Base-by-base conservation (phyloP, 1,140 invertebrate species). In the Neoseiulus cucumeris region DNA sequence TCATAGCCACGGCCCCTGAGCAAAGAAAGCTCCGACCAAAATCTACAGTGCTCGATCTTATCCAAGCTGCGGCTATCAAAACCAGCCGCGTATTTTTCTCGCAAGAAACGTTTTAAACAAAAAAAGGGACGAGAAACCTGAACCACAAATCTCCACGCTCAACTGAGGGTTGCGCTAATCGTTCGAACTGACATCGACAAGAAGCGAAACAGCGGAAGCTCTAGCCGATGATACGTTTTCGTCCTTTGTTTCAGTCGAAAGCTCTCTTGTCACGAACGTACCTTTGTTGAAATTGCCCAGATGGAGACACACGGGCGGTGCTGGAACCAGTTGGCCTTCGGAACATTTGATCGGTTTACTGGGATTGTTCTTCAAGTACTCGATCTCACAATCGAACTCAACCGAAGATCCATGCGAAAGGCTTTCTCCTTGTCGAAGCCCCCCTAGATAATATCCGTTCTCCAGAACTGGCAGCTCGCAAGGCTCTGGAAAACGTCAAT, bases 381-480 rank as follows among this genome's bases (percentile, higher is more conserved):
- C 81, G 6, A 76, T 77, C 55, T 86, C 70, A 66, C 76, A 78
- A n/a, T 72, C 68, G 65, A 74, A 78, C 45, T 76, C 73, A n/a
- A 77, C 70, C 7, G 70, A 70, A 6, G 85, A 84, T 0, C 85
- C 86, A 72, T 88, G 85, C 1, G 83, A 84, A 28, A 88, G 86
- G 0, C 84, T 86, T 0, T 87, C 76, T 2, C 86, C 86, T 7
- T 83, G 79, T 44, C 86, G 75, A 75, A 87, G 88, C 0, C 86
- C 85, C 5, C 82, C 80, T 68, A 83, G 78, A 72, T 89, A 89
- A 25, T 84, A 81, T 0, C 86, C 85, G 45, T 86, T 80, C 7
- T 79, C 75, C 22, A 89, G 82, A 1, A 80, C 74, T 1, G 86
- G 86, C 7, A 89, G 76, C 39, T 83, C 80, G 72, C 87, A 89